A percentile compares a stretch with the other conserved stretches of the same genome.
Conservation (phyloP, 2,888 invertebrate species). For the Microctonus hyperodae region DNA sequence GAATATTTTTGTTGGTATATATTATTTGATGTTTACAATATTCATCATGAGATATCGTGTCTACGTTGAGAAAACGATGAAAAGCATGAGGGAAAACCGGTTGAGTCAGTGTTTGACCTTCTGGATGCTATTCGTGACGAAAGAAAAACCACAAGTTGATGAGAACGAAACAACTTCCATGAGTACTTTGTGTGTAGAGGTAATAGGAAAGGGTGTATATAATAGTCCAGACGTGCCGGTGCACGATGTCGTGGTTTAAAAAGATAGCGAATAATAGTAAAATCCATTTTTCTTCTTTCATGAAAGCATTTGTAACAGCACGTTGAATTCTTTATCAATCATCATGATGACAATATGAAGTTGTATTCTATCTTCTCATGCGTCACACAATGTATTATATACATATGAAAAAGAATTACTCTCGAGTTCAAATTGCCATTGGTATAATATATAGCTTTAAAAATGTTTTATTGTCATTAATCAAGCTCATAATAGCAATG, state of each 20-base stretch:
- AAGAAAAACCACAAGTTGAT: constrained; percentile 16
- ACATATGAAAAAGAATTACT: background rate
- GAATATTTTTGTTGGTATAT: too few species aligned
- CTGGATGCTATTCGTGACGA: constrained; percentile 23
- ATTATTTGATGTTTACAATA: background rate
- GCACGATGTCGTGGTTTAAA: background rate
- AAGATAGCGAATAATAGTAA: background rate
- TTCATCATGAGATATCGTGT: background rate
- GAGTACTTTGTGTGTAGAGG: constrained; percentile 1
- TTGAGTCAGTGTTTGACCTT: constrained; percentile 24
- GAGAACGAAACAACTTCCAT: constrained; percentile 1
- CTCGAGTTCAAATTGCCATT: background rate
- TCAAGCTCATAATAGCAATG: background rate
- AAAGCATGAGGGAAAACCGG: constrained; percentile 27
- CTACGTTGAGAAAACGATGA: constrained; percentile 4
- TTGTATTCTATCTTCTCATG: background rate
- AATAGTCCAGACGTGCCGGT: background rate
- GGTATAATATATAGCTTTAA: background rate
- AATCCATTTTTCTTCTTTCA: background rate
- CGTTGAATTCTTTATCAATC: constrained; percentile 15
- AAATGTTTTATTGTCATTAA: background rate
- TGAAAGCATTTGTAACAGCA: background rate
- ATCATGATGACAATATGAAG: background rate
- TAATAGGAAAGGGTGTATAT: background rate
- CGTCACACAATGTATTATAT: too few species aligned